Base-by-base conservation (phyloP, 2,888 invertebrate species). In the Disparrhopalites patrizii region DNA sequence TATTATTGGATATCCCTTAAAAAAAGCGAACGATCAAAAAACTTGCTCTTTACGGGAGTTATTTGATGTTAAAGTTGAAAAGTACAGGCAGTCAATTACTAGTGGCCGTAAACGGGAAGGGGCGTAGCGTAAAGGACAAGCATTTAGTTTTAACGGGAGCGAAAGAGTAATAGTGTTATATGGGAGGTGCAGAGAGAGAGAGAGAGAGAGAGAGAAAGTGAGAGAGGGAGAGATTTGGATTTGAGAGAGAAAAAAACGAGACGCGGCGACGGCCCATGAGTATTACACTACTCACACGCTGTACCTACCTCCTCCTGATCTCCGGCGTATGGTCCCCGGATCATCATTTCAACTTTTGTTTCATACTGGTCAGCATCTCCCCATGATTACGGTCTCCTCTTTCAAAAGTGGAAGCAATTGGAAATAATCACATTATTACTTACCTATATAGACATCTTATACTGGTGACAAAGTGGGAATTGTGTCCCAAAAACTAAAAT, bases 181-280 rank as follows among this genome's bases (percentile, higher is more conserved):
- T 69, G 66, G 69, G 68, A 68, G 68, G 68, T 66, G 66, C 54
- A 61, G 55, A 54, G 31, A 51, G 25, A 27, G 40, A 30, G 58
- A n/a, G n/a, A n/a, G n/a, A n/a, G n/a, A n/a, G n/a, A n/a, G n/a
- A n/a, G n/a, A n/a, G n/a, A n/a, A n/a, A n/a, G n/a, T n/a, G n/a
- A n/a, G n/a, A n/a, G n/a, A n/a, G n/a, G n/a, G n/a, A n/a, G n/a
- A n/a, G n/a, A n/a, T n/a, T n/a, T n/a, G n/a, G n/a, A n/a, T n/a
- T n/a, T n/a, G n/a, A n/a, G n/a, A n/a, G n/a, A n/a, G n/a, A n/a
- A n/a, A n/a, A n/a, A n/a, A n/a, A n/a, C n/a, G n/a, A n/a, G n/a
- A n/a, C n/a, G n/a, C n/a, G n/a, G n/a, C n/a, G n/a, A n/a, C 40
- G 33, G 60, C 62, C 40, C 52, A 56, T n/a, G n/a, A n/a, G n/a